Base-by-base conservation (phyloP, 1,140 invertebrate genomes). In the Linepithema humile region DNA sequence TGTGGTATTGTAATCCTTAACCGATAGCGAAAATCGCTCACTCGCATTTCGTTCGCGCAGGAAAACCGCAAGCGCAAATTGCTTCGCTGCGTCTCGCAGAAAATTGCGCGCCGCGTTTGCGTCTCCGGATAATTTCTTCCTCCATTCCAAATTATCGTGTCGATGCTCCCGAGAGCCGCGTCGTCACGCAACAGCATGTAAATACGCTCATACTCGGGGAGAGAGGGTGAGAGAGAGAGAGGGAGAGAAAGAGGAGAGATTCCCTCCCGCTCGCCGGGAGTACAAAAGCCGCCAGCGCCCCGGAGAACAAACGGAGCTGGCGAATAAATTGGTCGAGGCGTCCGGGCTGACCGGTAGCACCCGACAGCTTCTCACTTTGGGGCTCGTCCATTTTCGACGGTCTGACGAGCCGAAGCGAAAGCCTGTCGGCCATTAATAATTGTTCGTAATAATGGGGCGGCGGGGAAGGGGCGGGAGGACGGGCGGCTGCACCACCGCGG, bases 391-490 rank as follows among this genome's bases (percentile, higher is more conserved):
- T 78, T 89, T 85, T 87, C 86, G 86, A 74, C 55, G 43, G 50
- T 35, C 88, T 85, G 88, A 89, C 82, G 84, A 89, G 88, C 82
- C 85, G 88, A 89, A 83, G 73, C 80, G 88, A 90, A 90, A 90
- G 86, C 88, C 88, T 72, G 89, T 91, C 89, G 84, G 86, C 90
- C 89, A 91, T 90, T 91, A 91, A 91, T 91, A 91, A 91, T 90
- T 90, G 89, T 88, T 90, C 80, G 86, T 88, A 90, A 90, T 89
- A 89, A 89, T 86, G 85, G 85, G 78, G 73, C 35, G 59, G 53
- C 48, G 35, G 55, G 26, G 43, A 53, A 45, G 67, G 20, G 29
- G 35, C 55, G n/a, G 5, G 74, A 57, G 73, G 26, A 50, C 40
- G 12, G 3, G 74, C 55, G 67, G n/a, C 53, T 55, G 38, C 23